Percentiles rank a stretch among this genome's conserved stretches.
Conservation (phyloP, 2,888 invertebrate species). For the Euplexia lucipara region DNA sequence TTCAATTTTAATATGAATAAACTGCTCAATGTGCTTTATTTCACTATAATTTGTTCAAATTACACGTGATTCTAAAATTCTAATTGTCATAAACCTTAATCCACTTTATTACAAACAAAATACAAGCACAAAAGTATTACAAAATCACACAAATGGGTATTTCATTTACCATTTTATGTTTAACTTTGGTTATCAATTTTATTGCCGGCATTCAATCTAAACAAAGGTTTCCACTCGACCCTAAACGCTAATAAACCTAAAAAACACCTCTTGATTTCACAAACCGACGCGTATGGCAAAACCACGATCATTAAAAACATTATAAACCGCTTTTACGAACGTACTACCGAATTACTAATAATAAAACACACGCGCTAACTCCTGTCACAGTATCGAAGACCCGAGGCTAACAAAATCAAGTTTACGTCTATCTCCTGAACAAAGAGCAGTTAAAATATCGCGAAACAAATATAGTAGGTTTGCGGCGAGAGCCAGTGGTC, state of each 20-base stretch:
- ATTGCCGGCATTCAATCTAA: constrained; percentile 79
- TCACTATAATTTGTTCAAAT: background rate
- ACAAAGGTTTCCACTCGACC: constrained; percentile 87
- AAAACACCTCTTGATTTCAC: constrained; percentile 87
- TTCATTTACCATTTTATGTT: constrained; percentile 65
- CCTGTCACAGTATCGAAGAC: constrained; percentile 78
- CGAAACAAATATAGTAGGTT: constrained; percentile 80
- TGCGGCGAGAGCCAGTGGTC: constrained; percentile 82
- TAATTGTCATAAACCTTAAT: background rate
- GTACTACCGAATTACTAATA: constrained; percentile 84
- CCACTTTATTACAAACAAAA: constrained; percentile 40
- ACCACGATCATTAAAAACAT: constrained; percentile 85
- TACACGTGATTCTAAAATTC: background rate
- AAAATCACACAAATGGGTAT: constrained; percentile 61
- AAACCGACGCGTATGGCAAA: constrained; percentile 85
- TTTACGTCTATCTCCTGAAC: constrained; percentile 82
- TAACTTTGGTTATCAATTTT: constrained; percentile 76
- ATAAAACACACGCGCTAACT: constrained; percentile 86
- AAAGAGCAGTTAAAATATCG: constrained; percentile 86
- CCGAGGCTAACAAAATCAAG: constrained; percentile 83
- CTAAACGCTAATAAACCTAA: constrained; percentile 87
- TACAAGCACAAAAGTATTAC: constrained; percentile 63
- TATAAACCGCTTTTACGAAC: constrained; percentile 81
- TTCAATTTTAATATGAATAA: too few relatives aligned
- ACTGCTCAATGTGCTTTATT: background rate